These are phyloP conservation scores for Micrastur ruficollis DNA, from an alignment of 2,797 vertebrate species.

Conservation along the genomic window DNA sequence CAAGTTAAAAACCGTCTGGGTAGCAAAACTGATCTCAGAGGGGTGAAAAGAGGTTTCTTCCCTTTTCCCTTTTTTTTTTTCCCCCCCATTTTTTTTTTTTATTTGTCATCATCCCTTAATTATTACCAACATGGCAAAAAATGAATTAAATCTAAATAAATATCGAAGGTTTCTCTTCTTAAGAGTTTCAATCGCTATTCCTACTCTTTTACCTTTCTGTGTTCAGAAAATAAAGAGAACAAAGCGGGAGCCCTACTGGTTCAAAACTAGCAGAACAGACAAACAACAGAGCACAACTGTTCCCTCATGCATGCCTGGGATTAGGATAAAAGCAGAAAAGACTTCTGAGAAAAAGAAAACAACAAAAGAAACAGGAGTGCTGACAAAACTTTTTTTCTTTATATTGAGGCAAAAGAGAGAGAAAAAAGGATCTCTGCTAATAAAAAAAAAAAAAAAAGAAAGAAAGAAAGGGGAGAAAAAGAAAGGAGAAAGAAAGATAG, in stretches of 20 bases:
- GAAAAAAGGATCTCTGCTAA: slow-evolving; percentile 79
- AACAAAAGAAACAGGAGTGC: slow-evolving; percentile 96
- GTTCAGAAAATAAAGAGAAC: slow-evolving; percentile 94
- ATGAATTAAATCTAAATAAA: slow-evolving; percentile 80
- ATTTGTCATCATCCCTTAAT: slow-evolving; percentile 64
- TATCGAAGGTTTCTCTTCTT: slow-evolving; percentile 87
- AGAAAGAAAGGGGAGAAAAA: background rate
- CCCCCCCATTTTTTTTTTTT: fast-evolving
- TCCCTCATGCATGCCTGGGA: slow-evolving; percentile 99
- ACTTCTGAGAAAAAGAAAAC: slow-evolving; percentile 91
- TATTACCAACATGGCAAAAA: slow-evolving; percentile 69
- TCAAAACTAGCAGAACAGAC: slow-evolving; percentile 98
- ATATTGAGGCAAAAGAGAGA: slow-evolving; percentile 87
- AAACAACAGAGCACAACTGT: slow-evolving; percentile 98
- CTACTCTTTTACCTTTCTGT: slow-evolving; percentile 95
- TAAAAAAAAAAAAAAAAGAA: slow-evolving; percentile 67
- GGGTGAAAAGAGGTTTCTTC: background rate
- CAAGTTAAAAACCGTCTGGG: slow-evolving; percentile 33
- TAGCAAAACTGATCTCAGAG: background rate
- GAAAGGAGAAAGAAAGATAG: slow-evolving; percentile 65
- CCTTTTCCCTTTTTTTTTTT: background rate
- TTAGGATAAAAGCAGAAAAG: slow-evolving; percentile 97
- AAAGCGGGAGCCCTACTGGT: slow-evolving; percentile 95
- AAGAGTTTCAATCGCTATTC: slow-evolving; percentile 89
- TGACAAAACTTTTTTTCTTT: slow-evolving; percentile 96